Base-by-base conservation (phyloP, 23 tunicate species). In the Halocynthia roretzi region DNA sequence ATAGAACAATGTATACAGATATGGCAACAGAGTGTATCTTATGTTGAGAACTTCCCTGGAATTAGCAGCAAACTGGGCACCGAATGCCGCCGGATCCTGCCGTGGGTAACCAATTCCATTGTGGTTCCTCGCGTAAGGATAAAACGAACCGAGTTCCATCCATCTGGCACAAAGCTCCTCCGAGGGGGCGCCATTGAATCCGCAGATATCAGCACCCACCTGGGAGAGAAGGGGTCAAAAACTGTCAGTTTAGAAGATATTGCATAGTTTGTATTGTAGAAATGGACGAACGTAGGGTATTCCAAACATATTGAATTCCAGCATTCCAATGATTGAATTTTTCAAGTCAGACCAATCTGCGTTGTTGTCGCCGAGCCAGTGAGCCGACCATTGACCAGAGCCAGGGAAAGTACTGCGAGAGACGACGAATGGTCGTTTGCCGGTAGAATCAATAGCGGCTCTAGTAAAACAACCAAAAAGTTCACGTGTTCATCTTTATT, bases 141-240 rank as follows among this genome's bases (percentile, higher is more conserved):
- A 94, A 77, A 94, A 94, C 6, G 99, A 84, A 8, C 99, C 99
- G 0, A 94, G 95, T 56, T 94, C 90, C 96, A 85, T 89, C 96
- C 96, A 96, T 50, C 99, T 65, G 50, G 55, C 76, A 71, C 99
- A 96, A 44, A 96, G 75, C 55, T 96, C 91, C 19, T 82, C 83
- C 22, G 69, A 57, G 0, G 80, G 62, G 56, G 79, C 48, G 10
- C 92, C 97, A 68, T 84, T 85, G 70, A 96, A 96, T 23, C 99
- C 99, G 65, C 99, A 96, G 49, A 96, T 90, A 75, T 96, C 99
- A 17, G 99, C 99, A 63, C 99, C 99, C 54, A 92, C 80, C 98
- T 92, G 71, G 14, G 20, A 19, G 9, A 10, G 5, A 21, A 19
- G 14, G 22, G 22, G 64, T 60, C n/a, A 4, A 60, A n/a, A 60